Evolutionary conservation across 2,113 vertebrate species (phyloP).

Genomic region (Xenopus laevis): DNA sequence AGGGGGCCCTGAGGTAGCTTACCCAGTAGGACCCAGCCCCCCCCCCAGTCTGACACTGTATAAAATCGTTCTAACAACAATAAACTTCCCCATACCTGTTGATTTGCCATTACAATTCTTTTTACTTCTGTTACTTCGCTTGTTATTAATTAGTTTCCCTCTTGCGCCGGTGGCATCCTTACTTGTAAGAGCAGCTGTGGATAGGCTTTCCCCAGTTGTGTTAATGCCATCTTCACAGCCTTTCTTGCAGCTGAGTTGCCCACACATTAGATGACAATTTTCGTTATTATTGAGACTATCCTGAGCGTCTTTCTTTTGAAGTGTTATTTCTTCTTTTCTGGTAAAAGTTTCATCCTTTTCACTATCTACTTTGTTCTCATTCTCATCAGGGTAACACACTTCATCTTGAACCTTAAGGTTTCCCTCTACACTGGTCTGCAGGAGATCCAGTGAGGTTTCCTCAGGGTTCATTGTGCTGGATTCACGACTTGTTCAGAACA

Average conservation of each 20-base stretch:
- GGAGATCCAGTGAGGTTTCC: conserved; percentile 52
- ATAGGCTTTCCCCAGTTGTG: conserved; percentile 34
- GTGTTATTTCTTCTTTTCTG: conserved; percentile 48
- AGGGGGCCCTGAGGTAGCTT: too few relatives aligned
- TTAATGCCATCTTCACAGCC: conserved; percentile 50
- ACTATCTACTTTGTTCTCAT: conserved; percentile 66
- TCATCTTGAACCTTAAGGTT: conserved; percentile 46
- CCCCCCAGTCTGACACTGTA: too few relatives aligned
- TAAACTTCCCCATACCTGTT: conserved; percentile 50
- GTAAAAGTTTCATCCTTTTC: conserved; percentile 50
- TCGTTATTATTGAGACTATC: conserved; percentile 77
- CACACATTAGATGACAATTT: conserved; percentile 49
- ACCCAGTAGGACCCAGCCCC: too few relatives aligned
- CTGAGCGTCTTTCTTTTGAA: conserved; percentile 55
- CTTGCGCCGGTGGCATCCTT: conserved; percentile 48
- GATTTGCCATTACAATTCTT: conserved; percentile 51
- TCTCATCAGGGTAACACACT: conserved; percentile 63
- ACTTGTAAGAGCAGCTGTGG: conserved; percentile 47
- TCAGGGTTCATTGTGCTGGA: conserved; percentile 72
- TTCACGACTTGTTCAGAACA: conserved; percentile 52
- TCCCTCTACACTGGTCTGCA: conserved; percentile 59
- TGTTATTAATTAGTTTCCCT: conserved; percentile 52
- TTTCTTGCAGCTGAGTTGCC: conserved; percentile 29
- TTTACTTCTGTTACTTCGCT: conserved; percentile 56
- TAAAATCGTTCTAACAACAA: too few relatives aligned